A percentile compares a stretch with the other conserved stretches of the same genome.
Evolutionary conservation across 1,140 invertebrate genomes (phyloP).

Genomic region (Aphelenchoides fujianensis): DNA sequence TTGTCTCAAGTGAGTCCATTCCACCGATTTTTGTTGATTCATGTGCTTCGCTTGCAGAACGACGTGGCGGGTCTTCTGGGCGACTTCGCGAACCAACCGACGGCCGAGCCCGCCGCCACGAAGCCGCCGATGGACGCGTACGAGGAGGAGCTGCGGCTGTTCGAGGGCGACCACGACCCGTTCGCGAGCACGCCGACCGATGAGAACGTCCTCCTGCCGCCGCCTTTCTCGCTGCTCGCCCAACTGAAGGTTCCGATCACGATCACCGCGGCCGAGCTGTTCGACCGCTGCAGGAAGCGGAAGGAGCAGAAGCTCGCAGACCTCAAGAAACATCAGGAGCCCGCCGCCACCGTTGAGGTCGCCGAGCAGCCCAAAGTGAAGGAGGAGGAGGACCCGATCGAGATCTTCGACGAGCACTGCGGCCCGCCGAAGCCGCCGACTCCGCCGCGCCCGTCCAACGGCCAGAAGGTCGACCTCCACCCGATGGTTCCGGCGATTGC

Average conservation of each 20-base stretch:
- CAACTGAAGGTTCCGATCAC: slow-evolving; percentile 52
- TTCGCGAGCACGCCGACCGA: not conserved
- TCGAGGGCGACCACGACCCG: not conserved
- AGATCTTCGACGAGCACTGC: slow-evolving; percentile 53
- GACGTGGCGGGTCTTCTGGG: slow-evolving; percentile 32
- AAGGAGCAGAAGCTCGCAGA: slow-evolving; percentile 3
- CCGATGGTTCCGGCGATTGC: slow-evolving; percentile 68
- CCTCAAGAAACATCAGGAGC: not conserved
- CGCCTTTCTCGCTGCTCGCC: slow-evolving; percentile 50
- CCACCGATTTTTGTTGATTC: too few species aligned
- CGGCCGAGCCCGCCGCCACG: not conserved
- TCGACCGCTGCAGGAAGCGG: slow-evolving; percentile 31
- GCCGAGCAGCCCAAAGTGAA: too few species aligned
- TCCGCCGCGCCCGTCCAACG: slow-evolving; percentile 71
- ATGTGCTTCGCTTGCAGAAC: too few species aligned
- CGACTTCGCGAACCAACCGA: slow-evolving; percentile 19
- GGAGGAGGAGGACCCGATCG: slow-evolving; percentile 34
- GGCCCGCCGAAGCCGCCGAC: slow-evolving; percentile 63
- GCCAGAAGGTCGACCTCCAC: slow-evolving; percentile 78
- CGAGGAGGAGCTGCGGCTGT: not conserved
- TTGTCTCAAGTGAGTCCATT: too few species aligned
- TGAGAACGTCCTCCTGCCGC: slow-evolving; percentile 23
- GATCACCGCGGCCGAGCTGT: slow-evolving; percentile 46
- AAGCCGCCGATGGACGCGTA: not conserved
- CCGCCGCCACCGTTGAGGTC: too few species aligned